These are phyloP conservation scores for Drosophila pegasa DNA, from an alignment of 2,888 invertebrate species.

Conservation along the genomic window DNA sequence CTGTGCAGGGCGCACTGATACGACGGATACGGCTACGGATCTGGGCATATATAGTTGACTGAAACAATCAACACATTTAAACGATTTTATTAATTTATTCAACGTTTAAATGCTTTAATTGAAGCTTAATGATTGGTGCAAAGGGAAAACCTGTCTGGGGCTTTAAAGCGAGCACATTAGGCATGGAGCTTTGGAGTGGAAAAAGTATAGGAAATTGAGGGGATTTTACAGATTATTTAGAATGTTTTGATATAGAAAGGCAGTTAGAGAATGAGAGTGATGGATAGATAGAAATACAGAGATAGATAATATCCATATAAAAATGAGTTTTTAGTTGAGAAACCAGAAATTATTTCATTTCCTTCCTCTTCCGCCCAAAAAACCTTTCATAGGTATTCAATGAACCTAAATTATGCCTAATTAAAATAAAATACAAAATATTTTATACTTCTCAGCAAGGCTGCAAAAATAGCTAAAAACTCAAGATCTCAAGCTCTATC, in stretches of 20 bases:
- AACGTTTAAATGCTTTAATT: slow-evolving; percentile 55
- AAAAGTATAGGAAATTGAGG: not conserved
- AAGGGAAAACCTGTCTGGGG: not conserved
- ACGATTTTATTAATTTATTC: slow-evolving; percentile 73
- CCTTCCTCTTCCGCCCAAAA: too few relatives aligned
- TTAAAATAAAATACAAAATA: not conserved
- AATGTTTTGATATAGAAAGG: not conserved
- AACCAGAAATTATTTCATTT: not conserved
- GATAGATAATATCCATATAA: too few relatives aligned
- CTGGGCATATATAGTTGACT: slow-evolving; percentile 36
- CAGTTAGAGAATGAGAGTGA: not conserved
- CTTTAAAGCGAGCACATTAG: slow-evolving; percentile 4
- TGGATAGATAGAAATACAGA: not conserved
- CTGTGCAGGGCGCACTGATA: slow-evolving; percentile 23
- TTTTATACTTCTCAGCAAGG: not conserved
- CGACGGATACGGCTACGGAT: slow-evolving; percentile 36
- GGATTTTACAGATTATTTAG: not conserved
- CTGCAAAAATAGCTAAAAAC: not conserved
- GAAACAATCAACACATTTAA: slow-evolving; percentile 73
- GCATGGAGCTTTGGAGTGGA: not conserved
- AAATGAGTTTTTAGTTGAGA: not conserved
- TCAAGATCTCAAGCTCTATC: not conserved
- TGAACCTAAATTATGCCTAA: not conserved
- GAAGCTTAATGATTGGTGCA: slow-evolving; percentile 34
- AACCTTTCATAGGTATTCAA: not conserved